phyloP scores from a whole-genome alignment of 2,797 vertebrate genomes.

The Cuculus canorus region DNA sequence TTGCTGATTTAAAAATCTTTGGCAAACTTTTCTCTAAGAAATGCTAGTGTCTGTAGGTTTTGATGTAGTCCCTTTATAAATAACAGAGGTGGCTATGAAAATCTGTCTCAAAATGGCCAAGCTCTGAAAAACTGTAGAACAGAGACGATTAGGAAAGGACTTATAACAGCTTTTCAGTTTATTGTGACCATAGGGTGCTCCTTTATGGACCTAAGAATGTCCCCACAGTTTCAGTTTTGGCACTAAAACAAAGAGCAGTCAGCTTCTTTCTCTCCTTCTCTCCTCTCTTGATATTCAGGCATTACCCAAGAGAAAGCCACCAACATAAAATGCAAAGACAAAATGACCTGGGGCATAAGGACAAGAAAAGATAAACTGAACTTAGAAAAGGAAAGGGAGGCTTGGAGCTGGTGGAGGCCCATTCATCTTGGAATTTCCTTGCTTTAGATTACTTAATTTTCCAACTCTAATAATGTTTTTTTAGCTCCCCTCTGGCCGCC shows the following conservation, averaged over 20 bases:
- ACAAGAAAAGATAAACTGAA: background rate
- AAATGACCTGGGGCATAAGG: background rate
- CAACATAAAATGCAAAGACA: background rate
- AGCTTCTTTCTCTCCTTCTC: background rate
- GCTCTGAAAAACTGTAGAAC: background rate
- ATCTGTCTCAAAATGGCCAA: background rate
- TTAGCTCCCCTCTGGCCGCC: background rate
- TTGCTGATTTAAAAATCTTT: background rate
- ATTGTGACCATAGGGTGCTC: background rate
- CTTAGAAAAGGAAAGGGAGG: background rate
- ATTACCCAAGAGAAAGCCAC: background rate
- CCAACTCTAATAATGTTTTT: background rate
- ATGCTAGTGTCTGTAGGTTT: background rate
- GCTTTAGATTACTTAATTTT: constrained; percentile 15
- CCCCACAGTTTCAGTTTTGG: background rate
- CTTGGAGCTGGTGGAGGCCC: background rate
- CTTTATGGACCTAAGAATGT: background rate
- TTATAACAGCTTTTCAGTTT: background rate
- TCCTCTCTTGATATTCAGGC: background rate
- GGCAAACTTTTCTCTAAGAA: background rate
- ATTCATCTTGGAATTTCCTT: constrained; percentile 22
- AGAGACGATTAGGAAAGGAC: background rate
- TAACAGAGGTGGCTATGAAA: background rate
- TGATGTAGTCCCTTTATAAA: constrained; percentile 1
- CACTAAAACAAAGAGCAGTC: background rate